These are phyloP conservation scores for Hetaerina americana DNA, from an alignment of 1,140 invertebrate genomes.

Conservation along the genomic window DNA sequence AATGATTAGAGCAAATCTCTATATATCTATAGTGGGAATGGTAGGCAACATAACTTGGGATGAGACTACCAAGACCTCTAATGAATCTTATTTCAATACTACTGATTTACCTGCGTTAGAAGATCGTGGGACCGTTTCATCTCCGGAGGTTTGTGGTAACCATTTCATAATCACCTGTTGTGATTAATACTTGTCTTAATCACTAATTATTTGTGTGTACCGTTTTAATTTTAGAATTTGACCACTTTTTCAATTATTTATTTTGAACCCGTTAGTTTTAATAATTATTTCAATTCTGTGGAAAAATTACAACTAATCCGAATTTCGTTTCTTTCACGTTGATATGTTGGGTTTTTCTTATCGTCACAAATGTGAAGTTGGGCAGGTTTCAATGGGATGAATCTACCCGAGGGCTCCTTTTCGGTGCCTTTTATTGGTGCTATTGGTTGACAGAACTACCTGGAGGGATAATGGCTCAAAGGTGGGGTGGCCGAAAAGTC, in stretches of 20 bases:
- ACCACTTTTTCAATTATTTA: neutral
- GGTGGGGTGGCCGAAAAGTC: slow-evolving; percentile 28
- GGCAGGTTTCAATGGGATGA: slow-evolving; percentile 10
- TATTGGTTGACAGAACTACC: slow-evolving; percentile 28
- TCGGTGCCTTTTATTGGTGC: slow-evolving; percentile 33
- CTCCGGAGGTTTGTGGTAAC: neutral
- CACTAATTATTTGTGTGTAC: neutral
- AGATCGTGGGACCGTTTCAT: neutral
- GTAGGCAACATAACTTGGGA: neutral
- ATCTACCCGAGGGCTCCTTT: slow-evolving; percentile 26
- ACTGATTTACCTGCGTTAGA: neutral
- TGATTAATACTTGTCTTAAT: neutral
- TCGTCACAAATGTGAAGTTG: neutral
- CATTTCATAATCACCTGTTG: too few species aligned
- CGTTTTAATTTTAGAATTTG: neutral
- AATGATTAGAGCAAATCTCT: slow-evolving; percentile 15
- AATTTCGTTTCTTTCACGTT: neutral
- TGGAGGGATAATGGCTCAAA: slow-evolving; percentile 25
- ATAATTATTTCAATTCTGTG: neutral
- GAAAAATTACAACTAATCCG: neutral
- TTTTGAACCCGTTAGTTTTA: neutral
- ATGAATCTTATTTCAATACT: neutral
- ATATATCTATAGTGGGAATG: slow-evolving; percentile 15
- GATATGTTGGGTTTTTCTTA: neutral
- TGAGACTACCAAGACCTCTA: neutral